Percentiles rank a stretch among this genome's conserved stretches.
These are phyloP conservation scores for Elaeidobius kamerunicus DNA, from an alignment of 2,888 invertebrate genomes.

Conservation along the genomic window DNA sequence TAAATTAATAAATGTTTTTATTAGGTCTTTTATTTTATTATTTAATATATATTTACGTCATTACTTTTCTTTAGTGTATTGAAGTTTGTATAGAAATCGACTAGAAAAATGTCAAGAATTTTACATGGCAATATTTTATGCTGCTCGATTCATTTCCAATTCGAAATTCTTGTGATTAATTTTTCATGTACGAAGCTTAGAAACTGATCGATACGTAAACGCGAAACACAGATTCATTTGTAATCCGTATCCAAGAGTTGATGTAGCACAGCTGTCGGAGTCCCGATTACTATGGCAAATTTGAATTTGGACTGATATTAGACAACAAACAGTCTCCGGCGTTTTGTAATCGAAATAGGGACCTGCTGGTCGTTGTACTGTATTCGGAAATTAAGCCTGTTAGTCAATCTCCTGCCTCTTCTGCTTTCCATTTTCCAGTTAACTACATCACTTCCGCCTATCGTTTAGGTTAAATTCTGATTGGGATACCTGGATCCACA, in stretches of 20 bases:
- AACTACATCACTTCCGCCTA: slow-evolving; percentile 21
- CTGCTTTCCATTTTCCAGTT: slow-evolving; percentile 26
- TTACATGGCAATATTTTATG: not conserved
- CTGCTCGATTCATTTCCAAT: not conserved
- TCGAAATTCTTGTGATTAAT: slow-evolving; percentile 7
- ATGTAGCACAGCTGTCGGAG: slow-evolving; percentile 26
- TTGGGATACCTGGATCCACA: slow-evolving; percentile 16
- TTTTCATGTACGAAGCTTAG: slow-evolving; percentile 11
- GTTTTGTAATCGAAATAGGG: slow-evolving; percentile 28
- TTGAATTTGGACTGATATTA: slow-evolving; percentile 28
- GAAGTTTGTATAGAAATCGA: too few species aligned
- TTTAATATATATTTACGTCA: too few species aligned
- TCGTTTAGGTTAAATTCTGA: slow-evolving; percentile 14
- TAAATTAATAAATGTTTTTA: too few species aligned
- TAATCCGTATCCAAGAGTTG: slow-evolving; percentile 25
- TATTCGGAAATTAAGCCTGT: slow-evolving; percentile 29
- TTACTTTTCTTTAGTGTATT: not conserved
- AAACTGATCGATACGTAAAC: slow-evolving; percentile 7
- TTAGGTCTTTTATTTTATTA: too few species aligned
- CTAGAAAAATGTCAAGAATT: not conserved
- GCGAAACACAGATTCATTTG: slow-evolving; percentile 19
- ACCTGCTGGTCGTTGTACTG: slow-evolving; percentile 14
- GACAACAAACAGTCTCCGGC: slow-evolving; percentile 30
- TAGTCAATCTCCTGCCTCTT: slow-evolving; percentile 22
- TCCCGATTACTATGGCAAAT: slow-evolving; percentile 26